A percentile compares a stretch with the other conserved stretches of the same genome.
Evolutionary conservation across 1,140 invertebrate species (phyloP).

Genomic region (Cecropterus lyciades): DNA sequence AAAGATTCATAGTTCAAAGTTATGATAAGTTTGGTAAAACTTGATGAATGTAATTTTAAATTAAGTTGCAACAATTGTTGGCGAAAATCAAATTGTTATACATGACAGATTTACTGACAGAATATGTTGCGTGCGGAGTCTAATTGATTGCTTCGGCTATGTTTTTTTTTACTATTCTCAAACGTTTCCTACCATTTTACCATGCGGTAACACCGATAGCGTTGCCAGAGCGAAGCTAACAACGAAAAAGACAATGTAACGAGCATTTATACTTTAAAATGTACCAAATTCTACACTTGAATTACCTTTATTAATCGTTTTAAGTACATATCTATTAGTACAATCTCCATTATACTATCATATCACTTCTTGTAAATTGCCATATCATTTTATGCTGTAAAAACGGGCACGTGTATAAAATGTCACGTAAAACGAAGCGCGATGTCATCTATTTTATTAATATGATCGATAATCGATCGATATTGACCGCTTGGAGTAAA

Average conservation of each 20-base stretch:
- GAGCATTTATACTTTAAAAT: slow-evolving; percentile 76
- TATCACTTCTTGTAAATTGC: slow-evolving; percentile 81
- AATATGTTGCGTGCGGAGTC: no score
- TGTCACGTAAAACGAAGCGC: slow-evolving; percentile 58
- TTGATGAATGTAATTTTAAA: no score
- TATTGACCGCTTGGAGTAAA: slow-evolving; percentile 44
- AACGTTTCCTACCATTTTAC: slow-evolving; percentile 46
- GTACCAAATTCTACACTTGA: slow-evolving; percentile 72
- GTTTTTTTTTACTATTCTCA: slow-evolving; percentile 37
- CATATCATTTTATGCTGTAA: slow-evolving; percentile 80
- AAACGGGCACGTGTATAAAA: slow-evolving; percentile 69
- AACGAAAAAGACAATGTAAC: slow-evolving; percentile 80
- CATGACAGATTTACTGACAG: no score
- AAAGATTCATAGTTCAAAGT: no score
- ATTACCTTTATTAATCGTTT: slow-evolving; percentile 65
- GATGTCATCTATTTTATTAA: slow-evolving; percentile 43
- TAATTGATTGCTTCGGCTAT: not conserved
- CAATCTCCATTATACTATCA: slow-evolving; percentile 76
- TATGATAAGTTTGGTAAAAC: no score
- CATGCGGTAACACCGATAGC: slow-evolving; percentile 47
- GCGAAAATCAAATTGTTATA: no score
- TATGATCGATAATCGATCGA: slow-evolving; percentile 26
- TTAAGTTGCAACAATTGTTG: no score
- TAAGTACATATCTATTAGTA: slow-evolving; percentile 83
- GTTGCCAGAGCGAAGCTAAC: slow-evolving; percentile 64